Conservation (phyloP, 2,113 vertebrate species). For the Ellobius talpinus region DNA sequence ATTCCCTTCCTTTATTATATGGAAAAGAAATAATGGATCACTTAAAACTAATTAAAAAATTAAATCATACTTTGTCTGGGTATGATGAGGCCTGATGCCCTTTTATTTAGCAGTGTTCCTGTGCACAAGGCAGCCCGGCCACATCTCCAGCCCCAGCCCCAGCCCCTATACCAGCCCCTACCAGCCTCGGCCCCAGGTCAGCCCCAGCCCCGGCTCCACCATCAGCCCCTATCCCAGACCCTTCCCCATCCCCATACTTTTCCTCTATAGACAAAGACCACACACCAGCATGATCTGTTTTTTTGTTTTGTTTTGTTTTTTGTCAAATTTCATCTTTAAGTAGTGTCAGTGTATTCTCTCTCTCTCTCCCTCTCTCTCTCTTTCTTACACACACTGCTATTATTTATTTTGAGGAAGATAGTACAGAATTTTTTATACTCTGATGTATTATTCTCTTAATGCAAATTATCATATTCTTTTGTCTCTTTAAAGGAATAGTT, state of each 20-base stretch:
- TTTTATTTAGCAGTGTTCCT: background rate
- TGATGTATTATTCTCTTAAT: slow-evolving; percentile 22
- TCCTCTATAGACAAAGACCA: background rate
- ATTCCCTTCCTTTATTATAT: background rate
- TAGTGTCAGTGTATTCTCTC: background rate
- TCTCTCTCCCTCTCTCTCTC: background rate
- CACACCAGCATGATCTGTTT: background rate
- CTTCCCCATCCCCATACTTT: background rate
- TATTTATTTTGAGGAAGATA: background rate
- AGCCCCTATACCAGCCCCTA: background rate
- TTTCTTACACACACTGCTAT: background rate
- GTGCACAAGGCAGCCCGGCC: no score
- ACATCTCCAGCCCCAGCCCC: background rate
- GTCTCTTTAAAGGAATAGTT: slow-evolving; percentile 9
- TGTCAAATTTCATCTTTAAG: background rate
- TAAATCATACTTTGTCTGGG: background rate
- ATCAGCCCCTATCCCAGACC: background rate
- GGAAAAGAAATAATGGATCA: background rate
- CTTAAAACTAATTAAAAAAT: background rate
- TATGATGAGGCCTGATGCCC: background rate
- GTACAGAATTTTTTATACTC: background rate
- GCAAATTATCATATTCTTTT: slow-evolving; percentile 9
- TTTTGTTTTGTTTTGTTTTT: no score
- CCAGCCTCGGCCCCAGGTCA: background rate
- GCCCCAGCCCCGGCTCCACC: no score